These are phyloP conservation scores for Rugalucina vietnamica DNA, from an alignment of 2,888 invertebrate genomes.

Conservation along the genomic window DNA sequence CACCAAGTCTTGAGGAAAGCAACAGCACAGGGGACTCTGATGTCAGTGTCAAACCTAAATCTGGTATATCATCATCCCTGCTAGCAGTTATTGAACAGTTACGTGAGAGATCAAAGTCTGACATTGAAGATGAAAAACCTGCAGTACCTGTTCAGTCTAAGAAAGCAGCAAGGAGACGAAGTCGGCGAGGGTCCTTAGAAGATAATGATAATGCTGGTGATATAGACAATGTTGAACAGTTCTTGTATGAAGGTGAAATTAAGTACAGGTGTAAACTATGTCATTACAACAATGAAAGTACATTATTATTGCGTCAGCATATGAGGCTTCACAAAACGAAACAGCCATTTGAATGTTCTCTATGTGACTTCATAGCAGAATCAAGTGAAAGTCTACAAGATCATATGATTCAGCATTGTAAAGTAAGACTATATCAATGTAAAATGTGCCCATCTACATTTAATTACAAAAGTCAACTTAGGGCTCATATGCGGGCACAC, in stretches of 20 bases:
- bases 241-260: constrained; percentile 66
- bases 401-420: constrained; percentile 83
- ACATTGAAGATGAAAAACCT: constrained; percentile 63
- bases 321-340: constrained; percentile 81
- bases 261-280: constrained; percentile 80
- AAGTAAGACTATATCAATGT: constrained; percentile 81
- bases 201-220: constrained; percentile 65
- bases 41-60: constrained; percentile 50
- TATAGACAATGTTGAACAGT: constrained; percentile 77
- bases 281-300: constrained; percentile 78
- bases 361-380: constrained; percentile 79
- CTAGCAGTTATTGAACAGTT: constrained; percentile 83
- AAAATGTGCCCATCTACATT: constrained; percentile 79
- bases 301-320: constrained; percentile 76
- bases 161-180: constrained; percentile 58
- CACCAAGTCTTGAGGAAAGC: constrained; percentile 52
- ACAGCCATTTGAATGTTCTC: constrained; percentile 81
- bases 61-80: constrained; percentile 82
- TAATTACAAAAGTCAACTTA: constrained; percentile 82
- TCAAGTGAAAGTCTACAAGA: constrained; percentile 80
- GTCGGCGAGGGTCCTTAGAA: constrained; percentile 63
- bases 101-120: constrained; percentile 74
- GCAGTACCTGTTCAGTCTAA: constrained; percentile 25
- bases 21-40: constrained; percentile 57
- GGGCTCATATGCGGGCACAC: constrained; percentile 82